Conservation (phyloP, 2,113 vertebrate species). For the Cebus imitator region DNA sequence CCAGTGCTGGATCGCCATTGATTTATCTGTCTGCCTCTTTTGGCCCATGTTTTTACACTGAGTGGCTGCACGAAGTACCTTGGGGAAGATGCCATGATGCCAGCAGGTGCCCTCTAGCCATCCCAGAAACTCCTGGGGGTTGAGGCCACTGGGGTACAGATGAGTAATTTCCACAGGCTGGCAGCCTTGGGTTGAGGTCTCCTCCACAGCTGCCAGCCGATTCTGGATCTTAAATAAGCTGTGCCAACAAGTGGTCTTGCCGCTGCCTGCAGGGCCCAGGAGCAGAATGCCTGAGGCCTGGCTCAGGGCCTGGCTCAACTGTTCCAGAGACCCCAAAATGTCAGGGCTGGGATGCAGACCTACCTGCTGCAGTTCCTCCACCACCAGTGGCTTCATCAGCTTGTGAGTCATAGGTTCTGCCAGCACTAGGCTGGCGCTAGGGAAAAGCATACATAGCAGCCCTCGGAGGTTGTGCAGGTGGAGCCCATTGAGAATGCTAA, state of each 20-base stretch:
- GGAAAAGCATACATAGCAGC: slow-evolving; percentile 86
- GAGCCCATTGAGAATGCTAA: slow-evolving; percentile 54
- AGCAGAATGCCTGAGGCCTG: slow-evolving; percentile 83
- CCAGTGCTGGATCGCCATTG: slow-evolving; percentile 81
- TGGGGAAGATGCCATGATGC: slow-evolving; percentile 82
- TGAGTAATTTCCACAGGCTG: slow-evolving; percentile 81
- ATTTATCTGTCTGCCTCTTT: background rate
- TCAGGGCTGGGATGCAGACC: slow-evolving; percentile 75
- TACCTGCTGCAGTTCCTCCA: slow-evolving; percentile 81
- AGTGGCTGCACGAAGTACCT: slow-evolving; percentile 43
- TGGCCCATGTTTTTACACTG: background rate
- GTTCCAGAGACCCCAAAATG: slow-evolving; percentile 75
- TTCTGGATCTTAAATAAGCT: slow-evolving; percentile 85
- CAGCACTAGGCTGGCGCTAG: slow-evolving; percentile 66
- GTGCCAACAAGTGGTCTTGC: slow-evolving; percentile 88
- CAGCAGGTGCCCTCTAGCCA: slow-evolving; percentile 75
- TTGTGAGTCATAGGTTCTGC: slow-evolving; percentile 49
- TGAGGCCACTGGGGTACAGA: slow-evolving; percentile 88
- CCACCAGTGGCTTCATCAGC: slow-evolving; percentile 75
- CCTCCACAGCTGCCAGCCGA: slow-evolving; percentile 73
- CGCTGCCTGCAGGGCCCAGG: slow-evolving; percentile 89
- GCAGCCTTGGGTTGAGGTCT: slow-evolving; percentile 37
- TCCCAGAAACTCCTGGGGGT: slow-evolving; percentile 86
- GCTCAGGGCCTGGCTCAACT: slow-evolving; percentile 85
- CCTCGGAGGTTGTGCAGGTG: slow-evolving; percentile 74